Evolutionary conservation across 2,888 invertebrate genomes (phyloP).

Genomic region (Acanthopleura granulata): DNA sequence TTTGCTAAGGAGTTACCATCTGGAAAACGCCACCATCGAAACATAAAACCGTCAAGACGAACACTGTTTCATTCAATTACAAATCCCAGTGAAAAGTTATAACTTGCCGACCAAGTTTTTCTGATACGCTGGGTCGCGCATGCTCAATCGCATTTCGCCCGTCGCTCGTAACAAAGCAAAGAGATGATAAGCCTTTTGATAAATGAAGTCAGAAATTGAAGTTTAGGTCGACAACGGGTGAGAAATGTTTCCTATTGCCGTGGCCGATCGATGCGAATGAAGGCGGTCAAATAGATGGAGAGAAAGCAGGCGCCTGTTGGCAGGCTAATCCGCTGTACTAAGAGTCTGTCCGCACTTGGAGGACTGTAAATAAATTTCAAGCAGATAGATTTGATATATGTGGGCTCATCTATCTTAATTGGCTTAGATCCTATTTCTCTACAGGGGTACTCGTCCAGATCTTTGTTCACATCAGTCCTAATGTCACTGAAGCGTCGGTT

Average conservation of each 20-base stretch:
- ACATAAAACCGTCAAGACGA: not conserved
- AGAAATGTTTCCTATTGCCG: not conserved
- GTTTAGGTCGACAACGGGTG: slow-evolving; percentile 14
- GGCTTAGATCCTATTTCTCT: slow-evolving; percentile 12
- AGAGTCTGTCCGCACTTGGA: not conserved
- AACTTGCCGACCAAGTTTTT: not conserved
- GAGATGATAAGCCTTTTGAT: slow-evolving; percentile 16
- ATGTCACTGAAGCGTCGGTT: not conserved
- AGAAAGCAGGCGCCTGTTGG: not conserved
- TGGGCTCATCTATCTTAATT: slow-evolving; percentile 8
- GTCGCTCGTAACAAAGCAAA: not conserved
- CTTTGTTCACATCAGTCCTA: not conserved
- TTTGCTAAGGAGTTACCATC: not conserved
- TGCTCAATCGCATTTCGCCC: not conserved
- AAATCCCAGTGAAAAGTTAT: not conserved
- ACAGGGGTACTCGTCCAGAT: not conserved
- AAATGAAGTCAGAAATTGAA: slow-evolving; percentile 18
- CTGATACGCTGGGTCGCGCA: not conserved
- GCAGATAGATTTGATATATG: slow-evolving; percentile 14
- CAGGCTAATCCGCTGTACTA: not conserved
- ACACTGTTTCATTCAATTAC: not conserved
- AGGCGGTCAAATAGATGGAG: not conserved
- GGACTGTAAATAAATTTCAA: slow-evolving; percentile 15
- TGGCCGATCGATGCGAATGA: not conserved
- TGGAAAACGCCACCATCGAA: not conserved